Evolutionary conservation across 2,797 vertebrate genomes (phyloP).

Genomic region (Champsocephalus gunnari): DNA sequence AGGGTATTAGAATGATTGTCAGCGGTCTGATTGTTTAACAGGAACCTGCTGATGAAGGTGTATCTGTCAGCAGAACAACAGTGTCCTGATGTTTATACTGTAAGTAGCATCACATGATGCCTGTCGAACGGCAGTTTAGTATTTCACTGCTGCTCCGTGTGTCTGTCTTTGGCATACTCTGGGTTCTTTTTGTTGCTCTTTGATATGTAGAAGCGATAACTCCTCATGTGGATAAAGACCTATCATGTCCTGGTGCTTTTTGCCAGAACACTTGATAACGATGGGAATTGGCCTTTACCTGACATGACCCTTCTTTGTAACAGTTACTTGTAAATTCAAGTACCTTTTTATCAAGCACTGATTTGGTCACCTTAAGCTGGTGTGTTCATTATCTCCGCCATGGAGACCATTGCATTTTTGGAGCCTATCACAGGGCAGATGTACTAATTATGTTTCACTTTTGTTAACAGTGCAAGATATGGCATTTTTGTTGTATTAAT

Average conservation of each 20-base stretch:
- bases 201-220: too few species aligned
- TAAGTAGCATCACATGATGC: slow-evolving; percentile 4
- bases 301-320: background rate
- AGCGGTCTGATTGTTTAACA: background rate
- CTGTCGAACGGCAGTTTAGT: background rate
- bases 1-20: slow-evolving; percentile 1
- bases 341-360: background rate
- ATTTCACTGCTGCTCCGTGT: background rate
- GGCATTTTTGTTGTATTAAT: too few species aligned
- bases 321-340: background rate
- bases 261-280: background rate
- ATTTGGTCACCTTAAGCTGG: background rate
- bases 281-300: background rate
- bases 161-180: background rate
- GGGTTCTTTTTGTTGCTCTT: background rate
- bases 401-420: too few species aligned
- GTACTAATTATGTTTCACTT: too few species aligned
- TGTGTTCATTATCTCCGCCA: too few species aligned
- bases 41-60: slow-evolving; percentile 5
- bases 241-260: background rate
- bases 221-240: slow-evolving; percentile 5
- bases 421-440: too few species aligned
- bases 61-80: slow-evolving; percentile 5
- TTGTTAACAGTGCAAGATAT: too few species aligned
- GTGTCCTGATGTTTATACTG: background rate